A percentile compares a stretch with the other conserved stretches of the same genome.
Conservation (phyloP, 1,140 invertebrate genomes). For the Microplitis mediator region DNA sequence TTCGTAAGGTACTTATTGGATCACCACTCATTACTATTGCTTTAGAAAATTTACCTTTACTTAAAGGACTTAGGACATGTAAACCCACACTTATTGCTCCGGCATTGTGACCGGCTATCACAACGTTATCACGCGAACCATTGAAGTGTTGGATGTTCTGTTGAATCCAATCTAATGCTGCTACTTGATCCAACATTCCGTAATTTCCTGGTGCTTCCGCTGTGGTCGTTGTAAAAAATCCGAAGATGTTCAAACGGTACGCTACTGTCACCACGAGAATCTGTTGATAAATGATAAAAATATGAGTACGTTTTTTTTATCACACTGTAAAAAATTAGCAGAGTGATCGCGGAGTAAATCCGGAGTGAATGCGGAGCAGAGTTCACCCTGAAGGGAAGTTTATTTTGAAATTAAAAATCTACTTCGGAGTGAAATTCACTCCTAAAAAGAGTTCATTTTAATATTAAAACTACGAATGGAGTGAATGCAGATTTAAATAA, state of each 20-base stretch:
- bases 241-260: slow-evolving; percentile 82
- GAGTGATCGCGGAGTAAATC: no score
- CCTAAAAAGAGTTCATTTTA: no score
- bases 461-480: no score
- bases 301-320: background rate
- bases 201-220: slow-evolving; percentile 87
- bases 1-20: slow-evolving; percentile 61
- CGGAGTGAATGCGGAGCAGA: background rate
- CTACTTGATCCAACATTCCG: slow-evolving; percentile 89
- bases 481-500: no score
- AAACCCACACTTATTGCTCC: slow-evolving; percentile 77
- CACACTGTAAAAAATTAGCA: background rate
- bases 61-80: slow-evolving; percentile 70
- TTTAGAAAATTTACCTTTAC: slow-evolving; percentile 67
- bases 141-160: slow-evolving; percentile 86
- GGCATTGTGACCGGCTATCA: slow-evolving; percentile 85
- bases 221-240: slow-evolving; percentile 87
- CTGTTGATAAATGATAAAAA: slow-evolving; percentile 51
- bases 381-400: no score
- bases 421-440: no score
- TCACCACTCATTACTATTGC: slow-evolving; percentile 78
- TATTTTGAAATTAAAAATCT: no score
- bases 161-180: slow-evolving; percentile 84
- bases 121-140: slow-evolving; percentile 82
- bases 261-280: slow-evolving; percentile 79